Percentiles rank a stretch among this genome's conserved stretches.
These are phyloP conservation scores for Pseudococcus viburni DNA, from an alignment of 2,888 invertebrate genomes.

Conservation along the genomic window DNA sequence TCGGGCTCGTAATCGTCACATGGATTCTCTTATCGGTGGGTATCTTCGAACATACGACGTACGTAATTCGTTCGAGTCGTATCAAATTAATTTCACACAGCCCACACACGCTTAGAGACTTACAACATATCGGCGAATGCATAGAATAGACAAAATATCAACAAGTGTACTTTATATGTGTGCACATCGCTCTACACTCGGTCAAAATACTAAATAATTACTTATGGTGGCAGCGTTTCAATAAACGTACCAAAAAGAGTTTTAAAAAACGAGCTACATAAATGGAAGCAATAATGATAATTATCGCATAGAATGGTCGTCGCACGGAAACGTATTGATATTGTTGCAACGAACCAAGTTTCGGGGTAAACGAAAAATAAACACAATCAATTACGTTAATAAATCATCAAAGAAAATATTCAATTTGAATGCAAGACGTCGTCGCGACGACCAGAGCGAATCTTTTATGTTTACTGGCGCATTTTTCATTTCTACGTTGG, in stretches of 20 bases:
- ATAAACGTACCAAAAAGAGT: not conserved
- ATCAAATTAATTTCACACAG: slow-evolving; percentile 20
- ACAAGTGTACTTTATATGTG: not conserved
- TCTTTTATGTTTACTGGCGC: not conserved
- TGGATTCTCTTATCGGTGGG: not conserved
- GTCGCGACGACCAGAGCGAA: not conserved
- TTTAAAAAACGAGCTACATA: not conserved
- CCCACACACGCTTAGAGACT: not conserved
- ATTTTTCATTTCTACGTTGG: not conserved
- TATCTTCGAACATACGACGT: not conserved
- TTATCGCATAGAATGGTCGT: not conserved
- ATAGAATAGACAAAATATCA: not conserved
- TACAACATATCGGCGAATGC: not conserved
- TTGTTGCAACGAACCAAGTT: not conserved
- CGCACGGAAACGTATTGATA: not conserved
- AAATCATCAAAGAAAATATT: not conserved
- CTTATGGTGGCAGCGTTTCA: not conserved
- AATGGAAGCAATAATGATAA: slow-evolving; percentile 17
- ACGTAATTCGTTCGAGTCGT: slow-evolving; percentile 12
- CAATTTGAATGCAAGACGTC: not conserved
- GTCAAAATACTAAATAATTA: not conserved
- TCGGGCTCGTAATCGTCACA: not conserved
- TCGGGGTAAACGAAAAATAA: not conserved
- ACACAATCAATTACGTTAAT: not conserved
- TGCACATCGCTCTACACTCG: not conserved